phyloP scores from a whole-genome alignment of 2,113 vertebrate genomes.

The Callionymus lyra region DNA sequence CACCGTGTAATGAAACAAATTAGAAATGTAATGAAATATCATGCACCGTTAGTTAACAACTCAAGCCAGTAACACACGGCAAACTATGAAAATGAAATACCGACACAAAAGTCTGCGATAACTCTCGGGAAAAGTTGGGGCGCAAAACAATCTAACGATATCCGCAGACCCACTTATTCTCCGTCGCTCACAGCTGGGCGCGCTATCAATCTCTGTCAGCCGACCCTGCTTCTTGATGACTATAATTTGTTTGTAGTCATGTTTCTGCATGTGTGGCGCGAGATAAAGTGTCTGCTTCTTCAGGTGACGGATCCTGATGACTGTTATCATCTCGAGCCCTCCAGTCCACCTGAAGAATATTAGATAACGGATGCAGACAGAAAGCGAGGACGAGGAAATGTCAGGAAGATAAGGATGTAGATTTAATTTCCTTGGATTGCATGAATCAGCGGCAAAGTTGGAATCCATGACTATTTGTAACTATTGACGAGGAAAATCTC shows the following conservation, averaged over 20 bases:
- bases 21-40: no score
- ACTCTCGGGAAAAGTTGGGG: no score
- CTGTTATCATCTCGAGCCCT: conserved; percentile 41
- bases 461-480: no score
- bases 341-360: conserved; percentile 31
- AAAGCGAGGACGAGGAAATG: conserved; percentile 1
- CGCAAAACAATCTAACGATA: conserved; percentile 1
- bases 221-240: conserved; percentile 15
- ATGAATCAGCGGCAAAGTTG: no score
- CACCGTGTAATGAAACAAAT: no score
- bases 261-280: conserved; percentile 3
- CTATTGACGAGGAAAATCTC: no score
- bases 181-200: conserved; percentile 1
- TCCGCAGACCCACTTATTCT: conserved; percentile 2
- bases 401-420: no score
- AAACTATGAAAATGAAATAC: no score
- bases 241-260: conserved; percentile 24
- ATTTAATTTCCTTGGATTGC: no score
- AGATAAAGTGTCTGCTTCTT: conserved; percentile 3
- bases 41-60: no score
- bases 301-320: conserved; percentile 25
- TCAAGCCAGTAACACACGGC: no score
- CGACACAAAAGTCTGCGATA: neutral
- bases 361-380: conserved; percentile 11
- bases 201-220: neutral